Evolutionary conservation across 2,888 invertebrate species (phyloP), one percentile per base, ranked within the genome.

Genomic region (Anoplius nigerrimus): DNA sequence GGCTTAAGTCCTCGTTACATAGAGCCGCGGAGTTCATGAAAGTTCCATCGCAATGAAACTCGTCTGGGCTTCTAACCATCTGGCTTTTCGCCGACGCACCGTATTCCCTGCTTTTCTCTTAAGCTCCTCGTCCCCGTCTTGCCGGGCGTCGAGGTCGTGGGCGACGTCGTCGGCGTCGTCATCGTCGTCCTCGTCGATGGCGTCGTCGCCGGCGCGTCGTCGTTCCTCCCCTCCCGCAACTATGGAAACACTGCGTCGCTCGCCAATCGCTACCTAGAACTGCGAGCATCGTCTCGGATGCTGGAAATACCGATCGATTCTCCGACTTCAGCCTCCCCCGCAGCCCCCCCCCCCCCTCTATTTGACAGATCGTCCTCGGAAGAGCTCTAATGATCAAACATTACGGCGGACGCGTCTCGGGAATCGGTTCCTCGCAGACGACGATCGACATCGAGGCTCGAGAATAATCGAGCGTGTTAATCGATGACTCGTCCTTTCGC

Each of bases 11-110:
- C 63, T 70, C 78, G 76, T 75, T 72, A 75, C 75, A 68, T 52
- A 72, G 56, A 66, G 68, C 66, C 43, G 8, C 51, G 57, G 57
- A 77, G 74, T 77, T 74, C 77, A 79, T 81, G 79, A 81, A 79
- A 79, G 69, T 81, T 81, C 74, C 74, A 81, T 76, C 59, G 75
- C 68, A 68, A 74, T 60, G 71, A 75, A 75, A 70, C 69, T 78
- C 69, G 67, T 63, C 62, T 66, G 59, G 54, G 52, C 61, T 66
- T 69, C 63, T 58, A 67, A 60, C 55, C 73, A 66, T 51, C 57
- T 68, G 67, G 59, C 56, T 67, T 64, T 72, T 64, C 71, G 62
- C 59, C 63, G 53, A 66, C 42, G 65, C 51, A 34, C 61, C 62
- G 68, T 67, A 74, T 73, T 76, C 70, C 21, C 69, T 63, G 69